phyloP scores from a whole-genome alignment of 2,888 invertebrate genomes.

The Nephrocerus scutellatus region DNA sequence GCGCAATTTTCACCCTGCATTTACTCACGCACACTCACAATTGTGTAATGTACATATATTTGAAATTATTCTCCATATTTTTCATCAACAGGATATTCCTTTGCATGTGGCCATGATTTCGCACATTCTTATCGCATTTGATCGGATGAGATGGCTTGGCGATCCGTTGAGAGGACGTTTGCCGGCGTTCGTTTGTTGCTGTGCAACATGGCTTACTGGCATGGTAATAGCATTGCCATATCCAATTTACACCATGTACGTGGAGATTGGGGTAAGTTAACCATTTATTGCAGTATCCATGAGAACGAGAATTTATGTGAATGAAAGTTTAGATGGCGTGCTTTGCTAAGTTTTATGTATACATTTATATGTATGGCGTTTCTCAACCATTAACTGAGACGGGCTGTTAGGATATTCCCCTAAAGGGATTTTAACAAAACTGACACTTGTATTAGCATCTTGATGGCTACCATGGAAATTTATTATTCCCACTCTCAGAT shows the following conservation, averaged over 20 bases:
- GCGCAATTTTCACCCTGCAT: no score
- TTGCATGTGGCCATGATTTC: constrained; percentile 64
- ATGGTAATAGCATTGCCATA: constrained; percentile 65
- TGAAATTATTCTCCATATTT: constrained; percentile 10
- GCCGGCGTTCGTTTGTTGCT: constrained; percentile 60
- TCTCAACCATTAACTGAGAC: no score
- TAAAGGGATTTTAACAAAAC: no score
- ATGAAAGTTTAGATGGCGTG: no score
- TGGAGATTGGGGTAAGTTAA: constrained; percentile 59
- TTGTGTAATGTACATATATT: no score
- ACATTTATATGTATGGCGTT: no score
- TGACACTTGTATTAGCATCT: no score
- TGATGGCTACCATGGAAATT: no score
- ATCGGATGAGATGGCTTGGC: constrained; percentile 59
- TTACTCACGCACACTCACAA: no score
- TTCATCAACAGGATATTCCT: constrained; percentile 57
- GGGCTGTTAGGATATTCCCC: no score
- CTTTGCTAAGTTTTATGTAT: no score
- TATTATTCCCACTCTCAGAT: no score
- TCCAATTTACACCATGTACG: constrained; percentile 65
- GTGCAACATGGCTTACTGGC: constrained; percentile 65
- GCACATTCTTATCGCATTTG: constrained; percentile 60
- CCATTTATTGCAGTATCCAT: background rate
- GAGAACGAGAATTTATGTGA: constrained; percentile 2
- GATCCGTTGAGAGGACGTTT: constrained; percentile 59